These are phyloP conservation scores for Nibea albiflora DNA, from an alignment of 2,113 vertebrate genomes.

Conservation along the genomic window DNA sequence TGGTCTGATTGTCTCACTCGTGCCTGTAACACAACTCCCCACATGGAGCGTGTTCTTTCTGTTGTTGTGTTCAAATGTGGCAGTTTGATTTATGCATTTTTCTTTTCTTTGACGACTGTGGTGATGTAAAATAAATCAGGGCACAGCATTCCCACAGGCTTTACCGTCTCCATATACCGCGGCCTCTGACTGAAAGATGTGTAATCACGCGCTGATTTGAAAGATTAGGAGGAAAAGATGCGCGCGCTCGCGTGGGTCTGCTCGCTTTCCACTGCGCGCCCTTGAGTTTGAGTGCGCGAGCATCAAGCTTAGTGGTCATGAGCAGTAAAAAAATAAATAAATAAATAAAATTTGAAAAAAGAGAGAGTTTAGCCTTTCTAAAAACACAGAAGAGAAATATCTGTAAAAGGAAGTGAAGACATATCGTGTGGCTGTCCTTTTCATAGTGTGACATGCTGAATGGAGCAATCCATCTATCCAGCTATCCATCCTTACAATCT, in stretches of 20 bases:
- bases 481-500: slow-evolving; percentile 10
- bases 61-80: slow-evolving; percentile 17
- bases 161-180: slow-evolving; percentile 22
- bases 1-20: background rate
- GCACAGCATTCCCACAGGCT: background rate
- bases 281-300: slow-evolving; percentile 51
- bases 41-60: background rate
- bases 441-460: background rate
- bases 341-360: too few species aligned
- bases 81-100: background rate
- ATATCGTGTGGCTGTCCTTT: background rate
- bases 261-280: slow-evolving; percentile 51
- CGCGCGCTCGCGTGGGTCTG: slow-evolving; percentile 40
- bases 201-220: slow-evolving; percentile 40
- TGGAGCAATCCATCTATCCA: slow-evolving; percentile 3
- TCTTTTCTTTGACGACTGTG: slow-evolving; percentile 1
- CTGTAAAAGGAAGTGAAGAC: background rate
- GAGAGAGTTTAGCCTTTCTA: background rate
- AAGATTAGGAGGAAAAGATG: slow-evolving; percentile 28
- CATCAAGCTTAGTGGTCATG: slow-evolving; percentile 2
- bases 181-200: slow-evolving; percentile 47
- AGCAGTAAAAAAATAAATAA: background rate
- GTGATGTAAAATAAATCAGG: slow-evolving; percentile 11
- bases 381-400: background rate
- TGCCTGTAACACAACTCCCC: background rate